Percentiles rank a stretch among this genome's conserved stretches.
Conservation (phyloP, 2,113 vertebrate species). For the Callocephalon fimbriatum region DNA sequence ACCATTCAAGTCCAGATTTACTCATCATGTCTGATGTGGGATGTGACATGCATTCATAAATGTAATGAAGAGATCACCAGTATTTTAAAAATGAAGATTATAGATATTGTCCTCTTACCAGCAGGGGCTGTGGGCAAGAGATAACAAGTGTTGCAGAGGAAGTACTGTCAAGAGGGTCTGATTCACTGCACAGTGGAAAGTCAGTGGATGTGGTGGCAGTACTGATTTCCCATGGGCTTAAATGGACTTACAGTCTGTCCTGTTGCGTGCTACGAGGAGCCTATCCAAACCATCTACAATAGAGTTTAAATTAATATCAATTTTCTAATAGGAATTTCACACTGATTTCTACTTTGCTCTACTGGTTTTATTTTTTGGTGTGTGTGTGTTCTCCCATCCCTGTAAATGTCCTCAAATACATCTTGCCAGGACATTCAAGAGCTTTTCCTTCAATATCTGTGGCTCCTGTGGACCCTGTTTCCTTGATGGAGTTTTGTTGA, state of each 20-base stretch:
- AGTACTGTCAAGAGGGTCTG: background rate
- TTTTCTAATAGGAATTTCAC: background rate
- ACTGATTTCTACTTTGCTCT: background rate
- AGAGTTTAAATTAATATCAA: background rate
- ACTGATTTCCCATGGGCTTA: background rate
- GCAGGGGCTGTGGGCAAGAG: background rate
- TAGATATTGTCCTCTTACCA: background rate
- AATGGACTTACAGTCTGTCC: background rate
- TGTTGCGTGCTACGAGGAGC: background rate
- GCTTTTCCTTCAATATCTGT: background rate
- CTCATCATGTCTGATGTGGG: too few relatives aligned
- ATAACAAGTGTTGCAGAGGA: background rate
- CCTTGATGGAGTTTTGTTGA: background rate
- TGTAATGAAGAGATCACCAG: too few relatives aligned
- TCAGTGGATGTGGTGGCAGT: background rate
- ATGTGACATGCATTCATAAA: background rate
- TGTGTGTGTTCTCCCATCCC: background rate
- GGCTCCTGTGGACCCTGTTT: background rate
- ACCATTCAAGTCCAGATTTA: background rate
- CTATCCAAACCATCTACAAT: background rate
- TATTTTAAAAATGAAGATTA: background rate
- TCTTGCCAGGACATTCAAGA: background rate
- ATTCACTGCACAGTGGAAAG: background rate
- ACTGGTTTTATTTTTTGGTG: background rate
- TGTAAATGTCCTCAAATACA: background rate